These are phyloP conservation scores for Charadrius vociferus DNA, from an alignment of 2,113 vertebrate species.

Conservation along the genomic window DNA sequence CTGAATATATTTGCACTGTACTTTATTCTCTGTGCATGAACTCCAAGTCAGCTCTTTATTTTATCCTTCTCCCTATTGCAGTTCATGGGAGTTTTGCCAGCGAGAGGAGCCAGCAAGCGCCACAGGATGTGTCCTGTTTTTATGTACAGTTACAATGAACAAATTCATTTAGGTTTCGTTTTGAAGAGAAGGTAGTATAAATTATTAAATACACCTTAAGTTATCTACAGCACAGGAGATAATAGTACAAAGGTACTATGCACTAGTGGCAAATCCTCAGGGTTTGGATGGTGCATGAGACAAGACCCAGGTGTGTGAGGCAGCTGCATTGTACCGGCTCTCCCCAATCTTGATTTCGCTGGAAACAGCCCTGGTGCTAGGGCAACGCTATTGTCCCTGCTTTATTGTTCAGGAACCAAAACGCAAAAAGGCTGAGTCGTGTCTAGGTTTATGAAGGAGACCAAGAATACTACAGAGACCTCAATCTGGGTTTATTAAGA, in stretches of 20 bases:
- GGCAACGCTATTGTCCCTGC: neutral
- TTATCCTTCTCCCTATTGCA: neutral
- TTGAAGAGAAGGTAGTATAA: neutral
- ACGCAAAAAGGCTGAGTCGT: neutral
- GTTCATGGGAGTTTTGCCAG: neutral
- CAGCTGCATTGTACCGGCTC: accelerated
- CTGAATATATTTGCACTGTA: neutral
- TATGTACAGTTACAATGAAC: neutral
- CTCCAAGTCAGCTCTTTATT: neutral
- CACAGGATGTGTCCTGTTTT: neutral
- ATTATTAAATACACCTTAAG: neutral
- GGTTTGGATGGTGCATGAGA: neutral
- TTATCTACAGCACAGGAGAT: neutral
- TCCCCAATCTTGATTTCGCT: neutral
- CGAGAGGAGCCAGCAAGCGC: neutral
- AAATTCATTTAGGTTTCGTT: neutral
- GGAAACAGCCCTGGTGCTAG: neutral
- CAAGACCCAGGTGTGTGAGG: too few species aligned
- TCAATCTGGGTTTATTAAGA: neutral
- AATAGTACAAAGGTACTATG: neutral
- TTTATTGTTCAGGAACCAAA: neutral
- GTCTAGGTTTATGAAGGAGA: neutral
- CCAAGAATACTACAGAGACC: neutral
- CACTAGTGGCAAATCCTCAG: neutral
- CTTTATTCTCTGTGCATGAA: neutral